Percentiles rank a stretch among this genome's conserved stretches.
These are phyloP conservation scores for Notodonta ziczac DNA, from an alignment of 2,888 invertebrate species.

Conservation along the genomic window DNA sequence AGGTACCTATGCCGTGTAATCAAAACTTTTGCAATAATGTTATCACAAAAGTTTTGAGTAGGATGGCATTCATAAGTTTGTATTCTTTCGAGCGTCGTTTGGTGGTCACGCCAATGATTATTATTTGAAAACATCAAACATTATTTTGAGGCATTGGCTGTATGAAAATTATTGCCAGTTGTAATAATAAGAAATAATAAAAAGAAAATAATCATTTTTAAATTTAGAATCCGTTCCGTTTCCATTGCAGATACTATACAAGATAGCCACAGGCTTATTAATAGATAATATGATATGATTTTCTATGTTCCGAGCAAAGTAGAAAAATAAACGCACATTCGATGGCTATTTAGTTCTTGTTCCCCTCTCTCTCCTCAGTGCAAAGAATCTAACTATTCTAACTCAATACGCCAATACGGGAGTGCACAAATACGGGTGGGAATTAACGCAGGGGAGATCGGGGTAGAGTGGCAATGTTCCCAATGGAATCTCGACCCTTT, in stretches of 20 bases:
- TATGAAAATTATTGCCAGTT: too few relatives aligned
- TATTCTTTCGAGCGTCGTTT: neutral
- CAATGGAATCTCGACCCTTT: constrained; percentile 37
- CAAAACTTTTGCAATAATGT: constrained; percentile 8
- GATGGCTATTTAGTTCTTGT: constrained; percentile 18
- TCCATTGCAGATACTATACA: too few relatives aligned
- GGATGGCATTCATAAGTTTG: constrained; percentile 2
- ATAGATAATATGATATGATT: too few relatives aligned
- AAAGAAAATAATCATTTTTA: too few relatives aligned
- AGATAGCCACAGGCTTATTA: too few relatives aligned
- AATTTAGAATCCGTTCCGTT: too few relatives aligned
- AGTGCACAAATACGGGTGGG: constrained; percentile 69
- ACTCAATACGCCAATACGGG: constrained; percentile 53
- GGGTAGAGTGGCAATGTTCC: constrained; percentile 23
- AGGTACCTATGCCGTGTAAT: neutral
- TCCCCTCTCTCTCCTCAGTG: constrained; percentile 29
- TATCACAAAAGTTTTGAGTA: constrained; percentile 7
- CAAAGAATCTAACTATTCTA: constrained; percentile 60
- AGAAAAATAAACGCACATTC: constrained; percentile 29
- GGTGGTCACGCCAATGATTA: neutral
- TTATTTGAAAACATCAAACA: too few relatives aligned
- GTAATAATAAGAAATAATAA: too few relatives aligned
- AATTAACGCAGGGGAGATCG: constrained; percentile 36
- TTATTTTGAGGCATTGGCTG: too few relatives aligned
- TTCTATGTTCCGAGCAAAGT: neutral